Evolutionary conservation across 2,888 invertebrate species (phyloP), one percentile per base, ranked within the genome.

Genomic region (Orthosia gothica): DNA sequence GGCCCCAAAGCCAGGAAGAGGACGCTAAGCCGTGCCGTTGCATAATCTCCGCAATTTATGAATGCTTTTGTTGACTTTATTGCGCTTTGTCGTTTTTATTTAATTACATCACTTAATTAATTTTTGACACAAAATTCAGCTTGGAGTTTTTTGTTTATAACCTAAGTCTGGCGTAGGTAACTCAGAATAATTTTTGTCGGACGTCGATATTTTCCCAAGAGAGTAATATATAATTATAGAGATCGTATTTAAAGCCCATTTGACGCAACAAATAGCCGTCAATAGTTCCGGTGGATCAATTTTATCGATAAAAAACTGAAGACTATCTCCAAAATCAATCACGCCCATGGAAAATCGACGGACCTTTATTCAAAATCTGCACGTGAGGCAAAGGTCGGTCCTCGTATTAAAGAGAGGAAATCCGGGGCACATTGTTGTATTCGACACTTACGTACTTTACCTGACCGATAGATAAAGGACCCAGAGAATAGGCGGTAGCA

Each of bases 361-460:
- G 90, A 92, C 91, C 91, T 90, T 92, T 93, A 94, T 94, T 93
- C 92, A 92, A 88, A 94, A 93, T 94, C 95, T 95, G 95, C 96
- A 96, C 96, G 96, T 96, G 96, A 96, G 94, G 85, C 91, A 91
- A 92, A 94, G 95, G 93, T 94, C 92, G 95, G 92, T 90, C 89
- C 94, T 95, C 93, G 95, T 93, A 96, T 96, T 96, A 96, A 92
- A 94, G 93, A 94, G 95, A 96, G 96, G 96, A 96, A 96, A 96
- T 96, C 96, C 96, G 96, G 96, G 89, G 89, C 87, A 89, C 91
- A 95, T 96, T 96, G 95, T 95, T 94, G 92, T 92, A 93, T 92
- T 92, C 93, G 91, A 94, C 94, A 94, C 95, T 91, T 92, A 92
- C 90, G 93, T 91, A 94, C 93, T 94, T 93, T 96, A 96, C 96